Base-by-base conservation (phyloP, 1,140 invertebrate species). In the Thalassaphorura encarpata region DNA sequence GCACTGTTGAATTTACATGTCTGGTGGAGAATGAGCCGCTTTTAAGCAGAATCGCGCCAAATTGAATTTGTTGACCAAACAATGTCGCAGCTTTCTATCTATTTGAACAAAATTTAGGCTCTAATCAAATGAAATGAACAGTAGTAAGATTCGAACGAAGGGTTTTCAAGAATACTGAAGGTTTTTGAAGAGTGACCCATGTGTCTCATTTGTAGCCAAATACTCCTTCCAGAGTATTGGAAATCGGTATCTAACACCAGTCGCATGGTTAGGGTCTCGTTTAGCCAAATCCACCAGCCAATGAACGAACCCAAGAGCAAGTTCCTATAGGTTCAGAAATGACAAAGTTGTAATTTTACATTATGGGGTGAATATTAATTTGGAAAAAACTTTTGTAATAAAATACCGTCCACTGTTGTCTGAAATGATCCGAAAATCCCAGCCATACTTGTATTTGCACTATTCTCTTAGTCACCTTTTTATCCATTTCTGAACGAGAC, bases 391-490 rank as follows among this genome's bases (percentile, higher is more conserved):
- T n/a, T n/a, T n/a, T n/a, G n/a, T n/a, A n/a, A n/a, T 53, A 13
- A 40, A 47, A 56, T 52, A 62, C 60, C 26, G 8, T 56, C 62
- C 62, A 64, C 1, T 4, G 13, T 26, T 29, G 15, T 18, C 39
- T n/a, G 42, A 43, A 64, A n/a, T 43, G 19, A 33, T 58, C 36
- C 1, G 52, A 56, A 50, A 58, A 59, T 8, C 50, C 63, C 3
- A 73, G 55, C 72, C 72, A 73, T 29, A 45, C 60, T 54, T 72
- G 68, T 15, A 73, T 72, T 31, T 72, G 68, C 18, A 39, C 28
- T 11, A 73, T 61, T 52, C 71, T 58, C 26, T 67, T 69, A 21
- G 67, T 61, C 5, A 67, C 59, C 63, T 69, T 63, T 0, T 16
- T 29, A 18, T 42, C 13, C 19, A 49, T 52, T 1, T 59, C 56